Percentiles rank a stretch among this genome's conserved stretches.
These are phyloP conservation scores for Arctocebus calabarensis DNA, from an alignment of 2,797 vertebrate species.

Conservation along the genomic window DNA sequence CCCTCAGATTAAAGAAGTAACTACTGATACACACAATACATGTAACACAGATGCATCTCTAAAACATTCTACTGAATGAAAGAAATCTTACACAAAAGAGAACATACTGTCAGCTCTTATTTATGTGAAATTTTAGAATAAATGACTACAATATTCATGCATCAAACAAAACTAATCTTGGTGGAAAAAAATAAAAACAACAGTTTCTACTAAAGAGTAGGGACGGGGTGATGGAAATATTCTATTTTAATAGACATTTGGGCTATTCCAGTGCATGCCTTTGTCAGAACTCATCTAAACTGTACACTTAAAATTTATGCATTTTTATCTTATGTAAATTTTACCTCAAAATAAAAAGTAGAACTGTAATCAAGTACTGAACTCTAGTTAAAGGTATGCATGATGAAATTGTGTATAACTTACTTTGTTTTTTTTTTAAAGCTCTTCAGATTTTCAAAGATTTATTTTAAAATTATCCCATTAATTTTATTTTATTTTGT, in stretches of 20 bases:
- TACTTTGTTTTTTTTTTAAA: no score
- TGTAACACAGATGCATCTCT: background rate
- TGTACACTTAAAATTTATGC: background rate
- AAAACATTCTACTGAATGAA: background rate
- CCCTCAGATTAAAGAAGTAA: constrained; percentile 28
- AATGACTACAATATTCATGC: background rate
- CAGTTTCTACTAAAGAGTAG: background rate
- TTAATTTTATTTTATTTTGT: no score
- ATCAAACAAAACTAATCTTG: constrained; percentile 37
- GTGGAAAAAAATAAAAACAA: background rate
- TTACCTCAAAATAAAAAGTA: constrained; percentile 49
- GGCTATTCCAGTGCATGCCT: background rate
- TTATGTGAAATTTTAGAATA: constrained; percentile 42
- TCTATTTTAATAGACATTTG: background rate
- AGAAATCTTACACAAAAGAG: constrained; percentile 22
- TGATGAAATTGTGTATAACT: constrained; percentile 21
- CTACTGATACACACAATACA: background rate
- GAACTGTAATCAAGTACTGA: background rate
- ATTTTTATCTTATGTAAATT: constrained; percentile 46
- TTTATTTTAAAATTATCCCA: no score
- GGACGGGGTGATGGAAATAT: background rate
- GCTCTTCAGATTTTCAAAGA: no score
- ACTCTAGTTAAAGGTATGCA: constrained; percentile 21
- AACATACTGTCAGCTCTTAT: background rate
- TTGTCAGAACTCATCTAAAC: constrained; percentile 46